Base-by-base conservation (phyloP, 2,797 vertebrate species). In the Notolepis coatsorum region DNA sequence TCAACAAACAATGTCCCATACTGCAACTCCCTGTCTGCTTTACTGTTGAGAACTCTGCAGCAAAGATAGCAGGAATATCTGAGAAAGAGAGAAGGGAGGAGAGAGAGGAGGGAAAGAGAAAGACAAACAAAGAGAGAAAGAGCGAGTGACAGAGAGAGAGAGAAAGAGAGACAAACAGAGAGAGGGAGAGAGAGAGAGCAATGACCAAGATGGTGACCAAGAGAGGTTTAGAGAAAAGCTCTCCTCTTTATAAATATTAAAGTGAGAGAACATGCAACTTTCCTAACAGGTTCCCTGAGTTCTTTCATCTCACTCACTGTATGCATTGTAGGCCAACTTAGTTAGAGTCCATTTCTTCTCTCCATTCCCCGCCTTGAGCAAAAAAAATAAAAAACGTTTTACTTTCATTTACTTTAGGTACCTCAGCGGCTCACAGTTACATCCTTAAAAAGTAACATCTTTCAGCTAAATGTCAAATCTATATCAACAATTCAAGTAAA, bases 201-300 rank as follows among this genome's bases (percentile, higher is more conserved):
- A 51, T 58, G 63, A 76, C 73, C 78, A 68, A 62, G 67, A 79
- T 64, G 58, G 61, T 73, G 69, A n/a, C n/a, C n/a, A n/a, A n/a
- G 77, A 80, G 77, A 83, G 79, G 77, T 84, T 73, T 56, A 82
- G 60, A 78, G 73, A 57, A 81, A 87, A 84, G 79, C 82, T 86
- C 75, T 85, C 59, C 51, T 81, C 79, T 89, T 81, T 69, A 91
- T 80, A 89, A 92, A 91, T 91, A 91, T 92, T 92, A 84, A 89
- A 85, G 78, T 64, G 69, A 76, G 72, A 85, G 73, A 80, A 85
- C 87, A 83, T 74, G 67, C 79, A 84, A 87, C 71, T 82, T 89
- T 86, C 50, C 71, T 41, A 65, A 77, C 75, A 79, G 75, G 74
- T 84, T 81, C 66, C 62, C 46, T 61, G 46, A 77, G 64, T 81